A percentile compares a stretch with the other conserved stretches of the same genome.
These are phyloP conservation scores for Bibio marci DNA, from an alignment of 2,888 invertebrate genomes.

Conservation along the genomic window DNA sequence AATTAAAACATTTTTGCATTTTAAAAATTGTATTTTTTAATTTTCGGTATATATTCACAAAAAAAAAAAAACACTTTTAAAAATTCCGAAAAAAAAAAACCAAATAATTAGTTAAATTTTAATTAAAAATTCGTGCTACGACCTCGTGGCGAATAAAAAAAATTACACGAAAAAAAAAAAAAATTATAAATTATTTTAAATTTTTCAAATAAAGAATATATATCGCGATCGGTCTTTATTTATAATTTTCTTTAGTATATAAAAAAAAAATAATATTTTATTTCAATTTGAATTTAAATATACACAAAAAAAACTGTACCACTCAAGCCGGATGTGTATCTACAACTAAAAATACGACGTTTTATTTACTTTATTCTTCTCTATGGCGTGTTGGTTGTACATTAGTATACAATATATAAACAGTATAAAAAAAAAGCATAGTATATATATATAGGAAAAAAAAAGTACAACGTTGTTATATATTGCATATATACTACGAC, in stretches of 20 bases:
- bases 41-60: background rate
- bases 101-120: no score
- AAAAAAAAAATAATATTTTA: no score
- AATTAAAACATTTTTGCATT: background rate
- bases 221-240: no score
- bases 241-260: no score
- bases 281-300: no score
- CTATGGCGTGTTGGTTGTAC: background rate
- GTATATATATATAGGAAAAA: background rate
- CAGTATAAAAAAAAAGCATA: background rate
- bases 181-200: no score
- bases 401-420: background rate
- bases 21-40: background rate
- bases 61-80: background rate
- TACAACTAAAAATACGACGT: no score
- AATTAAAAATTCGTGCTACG: slow-evolving; percentile 13
- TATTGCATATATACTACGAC: no score
- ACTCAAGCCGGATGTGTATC: slow-evolving; percentile 30
- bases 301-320: no score
- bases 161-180: slow-evolving; percentile 11
- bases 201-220: no score
- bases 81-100: no score
- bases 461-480: background rate
- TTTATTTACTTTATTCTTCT: no score
- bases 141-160: slow-evolving; percentile 28